Conservation (phyloP, 2,113 vertebrate genomes). For the Rafetus swinhoei region DNA sequence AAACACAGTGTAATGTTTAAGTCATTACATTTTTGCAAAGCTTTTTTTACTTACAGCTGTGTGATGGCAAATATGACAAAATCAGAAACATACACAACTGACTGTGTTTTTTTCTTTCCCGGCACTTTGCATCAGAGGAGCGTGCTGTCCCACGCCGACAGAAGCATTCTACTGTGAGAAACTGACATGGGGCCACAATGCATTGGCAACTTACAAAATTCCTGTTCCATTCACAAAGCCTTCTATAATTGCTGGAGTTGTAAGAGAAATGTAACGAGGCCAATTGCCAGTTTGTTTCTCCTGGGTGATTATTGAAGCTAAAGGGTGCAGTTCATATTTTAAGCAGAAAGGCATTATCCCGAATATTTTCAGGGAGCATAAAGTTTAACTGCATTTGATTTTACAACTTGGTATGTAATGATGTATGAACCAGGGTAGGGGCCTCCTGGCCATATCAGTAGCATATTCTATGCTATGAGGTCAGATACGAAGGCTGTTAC, state of each 20-base stretch:
- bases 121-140: conserved; percentile 34
- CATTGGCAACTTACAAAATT: conserved; percentile 24
- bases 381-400: background rate
- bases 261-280: conserved; percentile 17
- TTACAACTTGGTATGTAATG: background rate
- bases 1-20: background rate
- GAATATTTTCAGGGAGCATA: conserved; percentile 14
- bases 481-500: background rate
- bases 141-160: conserved; percentile 27
- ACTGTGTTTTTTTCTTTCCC: conserved; percentile 21
- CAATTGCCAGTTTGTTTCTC: background rate
- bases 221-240: conserved; percentile 47
- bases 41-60: background rate
- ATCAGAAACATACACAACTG: background rate
- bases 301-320: conserved; percentile 4
- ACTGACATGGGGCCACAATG: conserved; percentile 31
- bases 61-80: conserved; percentile 11
- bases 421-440: background rate
- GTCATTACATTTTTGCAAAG: background rate
- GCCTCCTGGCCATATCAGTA: background rate
- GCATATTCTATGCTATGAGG: background rate
- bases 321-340: background rate
- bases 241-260: conserved; percentile 18
- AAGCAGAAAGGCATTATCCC: background rate
- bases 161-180: conserved; percentile 41